phyloP scores from a whole-genome alignment of 2,113 vertebrate genomes.

The Eolophus roseicapilla region DNA sequence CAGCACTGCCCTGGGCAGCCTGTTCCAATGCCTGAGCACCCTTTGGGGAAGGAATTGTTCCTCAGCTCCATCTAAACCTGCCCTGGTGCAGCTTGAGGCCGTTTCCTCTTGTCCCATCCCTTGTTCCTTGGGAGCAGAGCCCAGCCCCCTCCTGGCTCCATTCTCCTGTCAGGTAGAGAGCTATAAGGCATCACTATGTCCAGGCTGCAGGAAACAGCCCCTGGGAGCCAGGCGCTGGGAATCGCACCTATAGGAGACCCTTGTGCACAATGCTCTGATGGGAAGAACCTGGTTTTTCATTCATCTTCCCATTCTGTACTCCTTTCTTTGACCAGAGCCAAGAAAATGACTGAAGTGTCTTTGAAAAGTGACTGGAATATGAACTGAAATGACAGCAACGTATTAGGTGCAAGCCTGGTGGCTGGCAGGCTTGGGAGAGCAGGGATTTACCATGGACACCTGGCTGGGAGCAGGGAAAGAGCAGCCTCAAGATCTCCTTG shows the following conservation, averaged over 20 bases:
- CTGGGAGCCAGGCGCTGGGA: fast-evolving
- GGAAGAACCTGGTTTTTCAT: background rate
- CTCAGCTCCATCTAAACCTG: background rate
- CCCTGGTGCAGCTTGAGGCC: background rate
- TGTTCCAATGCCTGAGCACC: background rate
- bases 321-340: background rate
- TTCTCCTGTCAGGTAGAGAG: background rate
- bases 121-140: background rate
- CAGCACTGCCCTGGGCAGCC: too few relatives aligned
- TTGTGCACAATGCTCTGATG: background rate
- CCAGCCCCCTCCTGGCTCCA: background rate
- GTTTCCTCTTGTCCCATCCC: background rate
- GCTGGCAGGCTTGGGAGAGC: background rate
- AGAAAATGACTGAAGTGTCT: background rate
- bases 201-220: background rate
- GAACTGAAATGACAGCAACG: background rate
- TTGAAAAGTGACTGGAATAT: background rate
- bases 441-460: background rate
- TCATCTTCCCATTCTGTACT: background rate
- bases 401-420: background rate
- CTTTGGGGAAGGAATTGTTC: too few relatives aligned
- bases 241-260: background rate
- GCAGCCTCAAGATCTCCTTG: background rate
- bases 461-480: background rate
- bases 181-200: background rate